Conservation (phyloP, 2,113 vertebrate genomes). For the Gambusia holbrooki region DNA sequence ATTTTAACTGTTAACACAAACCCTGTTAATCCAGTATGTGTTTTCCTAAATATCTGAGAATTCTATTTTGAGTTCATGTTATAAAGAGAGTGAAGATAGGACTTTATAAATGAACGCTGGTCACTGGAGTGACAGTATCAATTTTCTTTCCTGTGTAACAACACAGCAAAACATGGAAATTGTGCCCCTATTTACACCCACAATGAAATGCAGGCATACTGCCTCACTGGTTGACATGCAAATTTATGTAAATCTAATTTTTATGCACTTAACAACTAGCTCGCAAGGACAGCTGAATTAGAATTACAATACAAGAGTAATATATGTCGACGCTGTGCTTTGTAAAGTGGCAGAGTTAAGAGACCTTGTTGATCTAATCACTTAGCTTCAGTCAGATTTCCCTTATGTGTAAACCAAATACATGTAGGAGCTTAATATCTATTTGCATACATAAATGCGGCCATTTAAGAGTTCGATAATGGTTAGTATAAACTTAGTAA, state of each 20-base stretch:
- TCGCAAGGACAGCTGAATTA: conserved; percentile 20
- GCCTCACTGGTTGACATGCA: conserved; percentile 4
- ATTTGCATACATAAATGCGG: not conserved
- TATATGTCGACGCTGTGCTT: conserved; percentile 20
- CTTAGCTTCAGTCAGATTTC: not conserved
- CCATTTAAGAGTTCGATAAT: not conserved
- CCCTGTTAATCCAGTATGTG: no score
- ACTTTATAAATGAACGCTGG: not conserved
- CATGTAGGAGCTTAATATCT: not conserved
- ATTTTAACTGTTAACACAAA: not conserved
- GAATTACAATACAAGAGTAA: conserved; percentile 33
- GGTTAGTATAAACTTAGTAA: not conserved
- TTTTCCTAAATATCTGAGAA: not conserved
- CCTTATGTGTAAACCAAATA: not conserved
- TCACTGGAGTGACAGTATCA: not conserved
- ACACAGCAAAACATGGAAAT: not conserved
- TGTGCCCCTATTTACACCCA: conserved; percentile 8
- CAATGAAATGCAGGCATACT: conserved; percentile 21
- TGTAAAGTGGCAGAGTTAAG: conserved; percentile 25
- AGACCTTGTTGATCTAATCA: conserved; percentile 34
- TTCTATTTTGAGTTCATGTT: not conserved
- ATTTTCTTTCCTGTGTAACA: not conserved
- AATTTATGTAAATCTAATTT: conserved; percentile 42
- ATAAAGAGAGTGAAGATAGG: not conserved
- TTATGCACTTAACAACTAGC: conserved; percentile 30